A percentile compares a stretch with the other conserved stretches of the same genome.
These are phyloP conservation scores for Lycaena phlaeas DNA, from an alignment of 2,888 invertebrate genomes.

Conservation along the genomic window DNA sequence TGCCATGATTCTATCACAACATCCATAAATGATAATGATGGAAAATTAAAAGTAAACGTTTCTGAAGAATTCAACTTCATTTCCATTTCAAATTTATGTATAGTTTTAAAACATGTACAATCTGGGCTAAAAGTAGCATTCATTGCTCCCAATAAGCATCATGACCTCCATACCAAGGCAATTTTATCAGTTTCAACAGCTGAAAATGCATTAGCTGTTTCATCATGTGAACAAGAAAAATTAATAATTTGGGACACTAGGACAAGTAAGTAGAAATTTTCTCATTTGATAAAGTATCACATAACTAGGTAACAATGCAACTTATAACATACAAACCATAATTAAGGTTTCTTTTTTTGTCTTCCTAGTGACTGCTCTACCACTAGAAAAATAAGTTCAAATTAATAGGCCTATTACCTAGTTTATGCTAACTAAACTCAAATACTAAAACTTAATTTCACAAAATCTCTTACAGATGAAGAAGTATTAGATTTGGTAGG, in stretches of 20 bases:
- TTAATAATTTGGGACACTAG: constrained; percentile 77
- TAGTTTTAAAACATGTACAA: constrained; percentile 53
- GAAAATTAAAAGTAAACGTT: constrained; percentile 52
- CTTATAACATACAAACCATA: too few relatives aligned
- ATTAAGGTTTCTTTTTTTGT: too few relatives aligned
- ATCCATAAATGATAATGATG: constrained; percentile 36
- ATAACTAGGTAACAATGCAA: too few relatives aligned
- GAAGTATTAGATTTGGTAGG: constrained; percentile 67
- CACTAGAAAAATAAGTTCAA: too few relatives aligned
- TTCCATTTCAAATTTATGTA: constrained; percentile 46
- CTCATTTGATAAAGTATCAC: too few relatives aligned
- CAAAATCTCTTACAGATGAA: constrained; percentile 53
- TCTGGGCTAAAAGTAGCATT: constrained; percentile 61
- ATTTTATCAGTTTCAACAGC: constrained; percentile 74
- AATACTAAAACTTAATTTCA: too few relatives aligned
- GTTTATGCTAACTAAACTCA: too few relatives aligned
- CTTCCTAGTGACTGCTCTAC: too few relatives aligned
- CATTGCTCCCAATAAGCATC: constrained; percentile 63
- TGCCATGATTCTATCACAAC: constrained; percentile 52
- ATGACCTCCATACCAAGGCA: constrained; percentile 58
- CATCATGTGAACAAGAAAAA: constrained; percentile 73
- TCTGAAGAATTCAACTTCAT: constrained; percentile 51
- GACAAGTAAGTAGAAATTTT: constrained; percentile 50
- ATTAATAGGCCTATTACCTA: too few relatives aligned
- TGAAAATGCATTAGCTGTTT: constrained; percentile 74